These are phyloP conservation scores for Patella ulyssiponensis DNA, from an alignment of 2,888 invertebrate species.

Conservation along the genomic window DNA sequence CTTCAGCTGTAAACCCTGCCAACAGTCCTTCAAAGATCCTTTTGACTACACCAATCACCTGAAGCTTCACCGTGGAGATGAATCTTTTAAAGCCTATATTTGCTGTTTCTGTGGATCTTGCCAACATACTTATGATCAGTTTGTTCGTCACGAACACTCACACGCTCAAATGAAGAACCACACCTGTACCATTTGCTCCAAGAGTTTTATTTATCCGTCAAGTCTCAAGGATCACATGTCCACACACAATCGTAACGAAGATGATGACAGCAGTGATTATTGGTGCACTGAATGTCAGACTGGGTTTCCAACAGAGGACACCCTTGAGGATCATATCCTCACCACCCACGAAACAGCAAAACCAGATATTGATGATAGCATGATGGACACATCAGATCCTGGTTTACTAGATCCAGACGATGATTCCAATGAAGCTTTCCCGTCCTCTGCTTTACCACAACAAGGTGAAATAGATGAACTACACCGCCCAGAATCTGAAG, in stretches of 20 bases:
- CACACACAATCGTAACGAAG: constrained; percentile 37
- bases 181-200: constrained; percentile 48
- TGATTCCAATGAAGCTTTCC: constrained; percentile 2
- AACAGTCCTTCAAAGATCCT: constrained; percentile 51
- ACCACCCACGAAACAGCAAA: constrained; percentile 43
- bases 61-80: constrained; percentile 50
- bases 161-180: constrained; percentile 52
- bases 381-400: background rate
- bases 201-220: constrained; percentile 50
- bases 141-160: constrained; percentile 57
- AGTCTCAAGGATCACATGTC: constrained; percentile 52
- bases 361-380: background rate
- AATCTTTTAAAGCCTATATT: constrained; percentile 41
- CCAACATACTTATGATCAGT: constrained; percentile 52
- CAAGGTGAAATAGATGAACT: constrained; percentile 8
- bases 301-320: constrained; percentile 52
- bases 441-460: background rate
- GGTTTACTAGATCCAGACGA: background rate
- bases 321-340: constrained; percentile 50
- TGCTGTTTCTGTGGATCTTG: constrained; percentile 58
- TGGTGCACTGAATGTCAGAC: constrained; percentile 61
- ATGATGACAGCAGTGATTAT: constrained; percentile 44
- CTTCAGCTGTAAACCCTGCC: constrained; percentile 52
- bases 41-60: constrained; percentile 57
- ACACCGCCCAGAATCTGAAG: background rate